A percentile compares a stretch with the other conserved stretches of the same genome.
phyloP scores from a whole-genome alignment of 2,888 invertebrate species.

The Acleris sparsana region DNA sequence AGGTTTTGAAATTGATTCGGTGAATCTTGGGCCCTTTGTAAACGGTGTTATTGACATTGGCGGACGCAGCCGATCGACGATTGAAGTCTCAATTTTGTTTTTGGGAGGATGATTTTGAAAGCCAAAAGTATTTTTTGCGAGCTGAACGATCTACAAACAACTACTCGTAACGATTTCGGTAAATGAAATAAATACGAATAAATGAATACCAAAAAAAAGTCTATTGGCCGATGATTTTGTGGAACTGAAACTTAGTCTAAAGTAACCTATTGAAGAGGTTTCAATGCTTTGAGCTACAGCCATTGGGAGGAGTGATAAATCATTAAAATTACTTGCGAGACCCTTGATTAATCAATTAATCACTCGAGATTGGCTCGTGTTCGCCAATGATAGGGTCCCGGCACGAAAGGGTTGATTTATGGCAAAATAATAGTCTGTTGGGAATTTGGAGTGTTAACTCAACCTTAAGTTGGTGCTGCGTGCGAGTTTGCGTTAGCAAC shows the following conservation, averaged over 20 bases:
- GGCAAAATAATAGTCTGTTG: slow-evolving; percentile 72
- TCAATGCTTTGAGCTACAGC: slow-evolving; percentile 17
- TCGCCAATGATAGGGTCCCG: slow-evolving; percentile 64
- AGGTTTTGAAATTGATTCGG: slow-evolving; percentile 76
- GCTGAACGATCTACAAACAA: too few relatives aligned
- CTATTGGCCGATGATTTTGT: not conserved
- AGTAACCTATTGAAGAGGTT: not conserved
- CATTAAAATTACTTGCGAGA: slow-evolving; percentile 73
- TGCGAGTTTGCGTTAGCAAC: slow-evolving; percentile 11
- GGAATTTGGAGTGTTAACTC: slow-evolving; percentile 59
- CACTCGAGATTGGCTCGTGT: slow-evolving; percentile 68
- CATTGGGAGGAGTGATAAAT: slow-evolving; percentile 61
- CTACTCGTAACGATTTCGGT: too few relatives aligned
- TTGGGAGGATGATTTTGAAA: slow-evolving; percentile 20
- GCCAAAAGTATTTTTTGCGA: too few relatives aligned
- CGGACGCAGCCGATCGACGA: slow-evolving; percentile 54
- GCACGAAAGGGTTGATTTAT: slow-evolving; percentile 75
- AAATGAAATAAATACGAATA: too few relatives aligned
- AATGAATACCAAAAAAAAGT: too few relatives aligned
- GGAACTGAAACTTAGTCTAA: slow-evolving; percentile 3
- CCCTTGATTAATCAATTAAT: slow-evolving; percentile 79
- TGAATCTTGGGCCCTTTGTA: slow-evolving; percentile 62
- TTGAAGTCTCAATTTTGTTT: slow-evolving; percentile 54
- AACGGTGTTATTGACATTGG: slow-evolving; percentile 69
- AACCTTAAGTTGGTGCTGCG: slow-evolving; percentile 36